Evolutionary conservation across 2,797 vertebrate genomes (phyloP).

Genomic region (Enteromius trimaculatus): DNA sequence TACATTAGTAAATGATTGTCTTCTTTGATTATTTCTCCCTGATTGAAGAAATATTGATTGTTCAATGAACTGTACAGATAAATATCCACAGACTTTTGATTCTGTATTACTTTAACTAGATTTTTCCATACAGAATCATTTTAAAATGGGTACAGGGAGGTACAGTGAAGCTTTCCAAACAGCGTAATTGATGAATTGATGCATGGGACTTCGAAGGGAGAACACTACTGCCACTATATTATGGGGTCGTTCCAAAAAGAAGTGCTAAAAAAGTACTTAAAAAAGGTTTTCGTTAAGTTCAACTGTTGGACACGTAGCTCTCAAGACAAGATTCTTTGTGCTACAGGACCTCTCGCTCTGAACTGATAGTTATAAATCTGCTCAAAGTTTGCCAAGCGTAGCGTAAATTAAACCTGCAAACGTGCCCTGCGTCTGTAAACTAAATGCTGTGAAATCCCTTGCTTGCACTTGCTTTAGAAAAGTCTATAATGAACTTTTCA

Average conservation of each 20-base stretch:
- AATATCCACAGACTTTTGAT: conserved; percentile 9
- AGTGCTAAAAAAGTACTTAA: not conserved
- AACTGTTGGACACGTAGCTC: conserved; percentile 1
- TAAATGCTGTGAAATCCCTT: conserved; percentile 8
- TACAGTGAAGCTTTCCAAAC: not conserved
- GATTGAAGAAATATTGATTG: conserved; percentile 17
- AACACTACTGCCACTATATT: not conserved
- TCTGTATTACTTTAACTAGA: not conserved
- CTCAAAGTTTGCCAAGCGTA: conserved; percentile 22
- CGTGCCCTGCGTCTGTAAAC: conserved; percentile 10
- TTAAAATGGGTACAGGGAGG: not conserved
- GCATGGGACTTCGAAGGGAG: not conserved
- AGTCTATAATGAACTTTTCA: not conserved
- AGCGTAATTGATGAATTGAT: not conserved
- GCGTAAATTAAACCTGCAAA: not conserved
- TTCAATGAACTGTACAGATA: not conserved
- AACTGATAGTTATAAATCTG: conserved; percentile 25
- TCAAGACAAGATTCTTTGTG: conserved; percentile 27
- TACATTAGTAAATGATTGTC: not conserved
- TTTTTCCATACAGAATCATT: not conserved
- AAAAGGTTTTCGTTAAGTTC: conserved; percentile 1
- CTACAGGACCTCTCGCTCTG: conserved; percentile 24
- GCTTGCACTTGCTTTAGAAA: not conserved
- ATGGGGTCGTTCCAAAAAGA: not conserved
- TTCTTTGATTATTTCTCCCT: not conserved